Evolutionary conservation across 2,113 vertebrate genomes (phyloP).

Genomic region (Poecilia latipinna): DNA sequence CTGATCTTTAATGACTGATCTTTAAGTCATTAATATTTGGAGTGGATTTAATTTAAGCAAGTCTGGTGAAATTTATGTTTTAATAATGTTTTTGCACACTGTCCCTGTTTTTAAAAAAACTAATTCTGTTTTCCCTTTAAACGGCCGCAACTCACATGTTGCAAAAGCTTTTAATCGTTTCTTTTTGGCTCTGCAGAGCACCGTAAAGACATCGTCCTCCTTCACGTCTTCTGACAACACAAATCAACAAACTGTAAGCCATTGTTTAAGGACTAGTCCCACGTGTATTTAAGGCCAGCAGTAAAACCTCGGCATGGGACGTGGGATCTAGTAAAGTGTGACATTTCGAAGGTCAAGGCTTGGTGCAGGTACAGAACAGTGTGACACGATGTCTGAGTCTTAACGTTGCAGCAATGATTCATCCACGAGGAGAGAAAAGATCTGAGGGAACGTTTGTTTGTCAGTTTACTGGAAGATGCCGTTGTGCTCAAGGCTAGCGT

Average conservation of each 20-base stretch:
- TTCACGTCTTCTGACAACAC: slow-evolving; percentile 10
- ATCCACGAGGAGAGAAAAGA: slow-evolving; percentile 47
- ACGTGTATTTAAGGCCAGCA: slow-evolving; percentile 8
- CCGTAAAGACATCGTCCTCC: slow-evolving; percentile 1
- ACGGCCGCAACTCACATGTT: not conserved
- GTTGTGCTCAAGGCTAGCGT: slow-evolving; percentile 46
- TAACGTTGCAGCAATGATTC: slow-evolving; percentile 39
- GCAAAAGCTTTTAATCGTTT: not conserved
- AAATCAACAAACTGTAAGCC: slow-evolving; percentile 33
- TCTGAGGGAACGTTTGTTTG: slow-evolving; percentile 56
- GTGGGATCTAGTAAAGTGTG: slow-evolving; percentile 8
- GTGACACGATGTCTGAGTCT: slow-evolving; percentile 41
- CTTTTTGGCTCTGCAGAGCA: not conserved
- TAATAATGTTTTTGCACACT: too few relatives aligned
- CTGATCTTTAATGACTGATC: not conserved
- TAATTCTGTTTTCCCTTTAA: not conserved
- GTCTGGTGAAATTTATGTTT: too few relatives aligned
- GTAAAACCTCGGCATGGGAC: not conserved
- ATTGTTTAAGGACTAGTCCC: slow-evolving; percentile 2
- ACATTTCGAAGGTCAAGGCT: slow-evolving; percentile 22
- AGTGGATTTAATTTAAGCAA: too few relatives aligned
- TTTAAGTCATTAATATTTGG: not conserved
- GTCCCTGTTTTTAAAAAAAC: too few relatives aligned
- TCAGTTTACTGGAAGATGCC: slow-evolving; percentile 64
- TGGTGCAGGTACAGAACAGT: slow-evolving; percentile 23